Conservation (phyloP, 2,113 vertebrate species). For the Apus apus region DNA sequence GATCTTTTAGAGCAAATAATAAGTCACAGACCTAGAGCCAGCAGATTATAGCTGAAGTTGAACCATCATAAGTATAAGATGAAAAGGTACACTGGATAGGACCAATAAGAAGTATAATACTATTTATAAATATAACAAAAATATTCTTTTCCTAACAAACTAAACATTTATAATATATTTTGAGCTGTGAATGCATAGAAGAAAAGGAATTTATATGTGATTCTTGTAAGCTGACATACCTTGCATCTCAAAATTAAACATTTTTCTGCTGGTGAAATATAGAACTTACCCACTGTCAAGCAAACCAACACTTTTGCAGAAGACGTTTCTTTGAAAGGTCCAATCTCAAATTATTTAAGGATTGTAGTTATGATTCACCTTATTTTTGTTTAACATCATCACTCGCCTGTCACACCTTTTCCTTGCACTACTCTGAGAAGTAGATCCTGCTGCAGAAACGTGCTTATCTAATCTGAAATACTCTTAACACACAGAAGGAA, state of each 20-base stretch:
- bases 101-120: constrained; percentile 67
- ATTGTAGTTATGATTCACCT: background rate
- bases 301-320: constrained; percentile 1
- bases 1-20: constrained; percentile 88
- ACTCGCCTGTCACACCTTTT: background rate
- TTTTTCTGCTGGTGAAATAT: constrained; percentile 54
- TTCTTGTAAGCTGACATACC: constrained; percentile 1
- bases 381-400: background rate
- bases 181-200: constrained; percentile 25
- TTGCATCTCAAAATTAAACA: constrained; percentile 38
- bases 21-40: constrained; percentile 87
- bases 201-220: background rate
- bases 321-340: background rate
- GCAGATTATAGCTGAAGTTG: constrained; percentile 76
- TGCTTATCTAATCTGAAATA: background rate
- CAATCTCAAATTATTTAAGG: background rate
- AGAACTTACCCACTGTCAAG: constrained; percentile 57
- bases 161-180: constrained; percentile 18
- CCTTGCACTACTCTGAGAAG: background rate
- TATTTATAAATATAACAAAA: constrained; percentile 65
- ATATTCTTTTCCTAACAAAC: constrained; percentile 14
- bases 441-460: background rate
- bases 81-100: constrained; percentile 63
- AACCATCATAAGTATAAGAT: constrained; percentile 71
- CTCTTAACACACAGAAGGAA: background rate